Evolutionary conservation across 2,113 vertebrate species (phyloP).

Genomic region (Pituophis catenifer): DNA sequence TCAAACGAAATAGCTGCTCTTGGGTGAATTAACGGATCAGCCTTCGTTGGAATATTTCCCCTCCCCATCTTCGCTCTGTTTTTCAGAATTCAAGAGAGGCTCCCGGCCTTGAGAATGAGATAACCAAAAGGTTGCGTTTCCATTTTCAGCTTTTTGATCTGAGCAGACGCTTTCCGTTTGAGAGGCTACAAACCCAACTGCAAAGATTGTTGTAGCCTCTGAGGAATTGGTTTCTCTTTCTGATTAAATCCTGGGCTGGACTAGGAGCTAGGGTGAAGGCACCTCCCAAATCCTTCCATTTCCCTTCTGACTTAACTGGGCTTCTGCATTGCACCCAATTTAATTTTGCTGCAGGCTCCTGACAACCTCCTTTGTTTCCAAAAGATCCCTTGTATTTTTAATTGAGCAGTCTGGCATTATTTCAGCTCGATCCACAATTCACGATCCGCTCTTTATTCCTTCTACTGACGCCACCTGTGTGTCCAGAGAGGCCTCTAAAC

Average conservation of each 20-base stretch:
- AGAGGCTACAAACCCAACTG: background rate
- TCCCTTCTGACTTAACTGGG: background rate
- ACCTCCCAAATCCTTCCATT: background rate
- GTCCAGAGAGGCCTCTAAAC: background rate
- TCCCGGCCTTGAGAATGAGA: background rate
- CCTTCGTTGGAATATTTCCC: background rate
- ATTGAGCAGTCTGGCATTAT: background rate
- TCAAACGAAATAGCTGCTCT: conserved; percentile 14
- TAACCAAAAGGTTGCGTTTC: background rate
- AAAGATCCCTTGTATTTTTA: background rate
- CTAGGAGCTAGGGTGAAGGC: background rate
- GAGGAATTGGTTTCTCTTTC: background rate
- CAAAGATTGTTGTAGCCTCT: too few relatives aligned
- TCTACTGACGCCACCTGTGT: background rate
- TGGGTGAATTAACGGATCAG: conserved; percentile 9
- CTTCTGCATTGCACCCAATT: background rate
- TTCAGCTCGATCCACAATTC: background rate
- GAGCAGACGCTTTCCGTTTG: background rate
- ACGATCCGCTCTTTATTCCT: background rate
- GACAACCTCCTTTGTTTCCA: background rate
- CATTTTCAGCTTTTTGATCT: background rate
- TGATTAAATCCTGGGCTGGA: too few relatives aligned
- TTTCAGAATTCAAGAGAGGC: background rate
- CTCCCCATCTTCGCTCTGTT: background rate
- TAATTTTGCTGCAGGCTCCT: background rate